phyloP scores from a whole-genome alignment of 2,797 vertebrate genomes.

The Tapirus indicus region DNA sequence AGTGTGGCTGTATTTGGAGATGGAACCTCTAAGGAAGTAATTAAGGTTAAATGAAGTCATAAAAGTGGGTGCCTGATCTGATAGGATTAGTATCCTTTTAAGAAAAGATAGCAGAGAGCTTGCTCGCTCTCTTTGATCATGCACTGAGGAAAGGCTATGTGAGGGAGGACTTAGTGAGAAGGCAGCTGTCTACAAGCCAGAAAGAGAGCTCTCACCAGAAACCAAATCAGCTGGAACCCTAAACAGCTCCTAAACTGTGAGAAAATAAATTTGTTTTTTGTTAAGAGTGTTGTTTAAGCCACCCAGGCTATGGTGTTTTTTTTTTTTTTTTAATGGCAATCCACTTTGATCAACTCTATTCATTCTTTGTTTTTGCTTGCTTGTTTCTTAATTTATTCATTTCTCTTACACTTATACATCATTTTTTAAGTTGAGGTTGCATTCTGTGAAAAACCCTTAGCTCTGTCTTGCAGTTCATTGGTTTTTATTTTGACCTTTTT shows the following conservation, averaged over 20 bases:
- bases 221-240: background rate
- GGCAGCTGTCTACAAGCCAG: background rate
- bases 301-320: background rate
- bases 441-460: background rate
- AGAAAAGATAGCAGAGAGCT: background rate
- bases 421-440: background rate
- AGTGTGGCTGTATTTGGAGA: background rate
- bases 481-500: background rate
- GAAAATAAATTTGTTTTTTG: background rate
- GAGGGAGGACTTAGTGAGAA: background rate
- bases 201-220: background rate
- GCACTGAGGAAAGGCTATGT: background rate
- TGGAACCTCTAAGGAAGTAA: background rate
- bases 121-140: background rate
- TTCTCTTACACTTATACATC: slow-evolving; percentile 1
- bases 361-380: background rate
- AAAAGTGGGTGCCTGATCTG: background rate
- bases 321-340: background rate
- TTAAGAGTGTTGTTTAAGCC: background rate
- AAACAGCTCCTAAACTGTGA: background rate
- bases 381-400: background rate
- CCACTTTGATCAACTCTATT: background rate
- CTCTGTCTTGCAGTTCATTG: background rate
- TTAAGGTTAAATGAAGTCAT: background rate
- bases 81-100: background rate